Base-by-base conservation (phyloP, 1,140 invertebrate genomes). In the Zaprionus ornatus region DNA sequence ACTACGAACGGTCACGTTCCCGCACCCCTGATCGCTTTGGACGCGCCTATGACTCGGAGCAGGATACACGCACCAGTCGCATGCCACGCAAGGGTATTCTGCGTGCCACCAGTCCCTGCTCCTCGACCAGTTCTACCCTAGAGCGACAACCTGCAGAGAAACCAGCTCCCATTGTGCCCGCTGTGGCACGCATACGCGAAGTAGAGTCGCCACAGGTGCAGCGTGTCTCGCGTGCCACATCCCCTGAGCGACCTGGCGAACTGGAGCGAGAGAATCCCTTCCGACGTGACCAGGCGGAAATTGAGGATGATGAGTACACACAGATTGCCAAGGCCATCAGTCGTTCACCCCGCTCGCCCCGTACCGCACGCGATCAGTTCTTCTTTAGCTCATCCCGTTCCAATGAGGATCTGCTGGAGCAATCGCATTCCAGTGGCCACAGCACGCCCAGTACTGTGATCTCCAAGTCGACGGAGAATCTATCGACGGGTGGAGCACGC, bases 211-310 rank as follows among this genome's bases (percentile, higher is more conserved):
- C 91, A 0, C 71, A 77, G 15, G 0, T 92, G 35, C 91, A 88
- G 27, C 85, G 61, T 2, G 87, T 91, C 0, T 79, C 85, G 1
- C 70, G 87, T 7, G 79, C 91, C 25, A 83, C 84, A 12, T 91
- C 91, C 0, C 91, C 91, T 1, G 79, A 82, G 15, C 57, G 60
- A 1, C 79, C 74, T 0, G 86, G 74, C 1, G 88, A 92, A 76
- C 80, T 91, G 27, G 91, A 92, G 48, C 79, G 86, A 0, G 92
- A 93, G 25, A 93, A 93, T 83, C 92, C 92, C 12, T 93, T 93
- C 74, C 82, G 88, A 0, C 62, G 82, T 32, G 68, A 77, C 17
- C 40, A 77, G 9, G 6, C 66, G 27, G 61, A 74, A 0, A 60
- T 32, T 7, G 76, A 80, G 3, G 74, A 80, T 25, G 91, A 92